These are phyloP conservation scores for human (Homo sapiens) DNA, from an alignment of 2,113 vertebrate genomes.

Conservation along the genomic window GRCh38 chr2:7423001-7423500, in stretches of 20 bases:
- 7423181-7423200: background rate
- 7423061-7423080: background rate
- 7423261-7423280: fast-evolving
- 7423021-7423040: too few species aligned
- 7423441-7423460: too few species aligned
- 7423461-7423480: too few species aligned
- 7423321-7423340: background rate
- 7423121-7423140: fast-evolving
- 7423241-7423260: background rate
- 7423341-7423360: background rate
- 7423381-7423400: background rate
- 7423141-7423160: too few species aligned
- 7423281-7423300: too few species aligned
- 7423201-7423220: too few species aligned
- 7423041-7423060: background rate
- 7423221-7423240: background rate
- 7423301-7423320: fast-evolving
- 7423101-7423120: background rate
- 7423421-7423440: background rate
- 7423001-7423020: background rate
- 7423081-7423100: too few species aligned
- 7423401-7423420: fast-evolving
- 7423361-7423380: background rate
- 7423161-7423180: too few species aligned
- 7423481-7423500: background rate